Percentiles rank a stretch among this genome's conserved stretches.
Evolutionary conservation across 2,888 invertebrate genomes (phyloP).

Genomic region (Tyria jacobaeae): DNA sequence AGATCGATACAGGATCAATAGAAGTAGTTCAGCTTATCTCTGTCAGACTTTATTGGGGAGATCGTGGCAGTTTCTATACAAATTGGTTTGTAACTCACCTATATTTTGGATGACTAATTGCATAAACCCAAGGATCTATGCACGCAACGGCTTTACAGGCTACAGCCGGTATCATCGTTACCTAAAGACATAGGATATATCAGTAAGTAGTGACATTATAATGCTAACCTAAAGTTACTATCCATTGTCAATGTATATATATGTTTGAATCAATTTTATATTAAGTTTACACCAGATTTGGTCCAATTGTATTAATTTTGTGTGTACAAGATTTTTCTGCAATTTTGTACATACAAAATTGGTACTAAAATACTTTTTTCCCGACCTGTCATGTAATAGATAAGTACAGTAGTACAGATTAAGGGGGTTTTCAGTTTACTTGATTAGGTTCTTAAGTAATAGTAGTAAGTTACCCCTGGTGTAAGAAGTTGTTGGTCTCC

Average conservation of each 20-base stretch:
- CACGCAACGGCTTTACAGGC: constrained; percentile 96
- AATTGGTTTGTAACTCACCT: constrained; percentile 78
- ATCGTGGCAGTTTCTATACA: not conserved
- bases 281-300: too few relatives aligned
- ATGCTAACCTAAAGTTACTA: too few relatives aligned
- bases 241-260: too few relatives aligned
- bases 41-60: too few relatives aligned
- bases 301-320: too few relatives aligned
- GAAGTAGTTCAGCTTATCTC: not conserved
- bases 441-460: not conserved
- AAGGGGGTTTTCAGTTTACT: not conserved
- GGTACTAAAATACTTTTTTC: too few relatives aligned
- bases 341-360: too few relatives aligned
- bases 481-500: constrained; percentile 91
- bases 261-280: too few relatives aligned
- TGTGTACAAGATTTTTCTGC: too few relatives aligned
- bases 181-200: constrained; percentile 59
- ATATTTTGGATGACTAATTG: constrained; percentile 96
- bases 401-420: not conserved
- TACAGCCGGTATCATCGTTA: constrained; percentile 95
- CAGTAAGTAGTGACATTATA: not conserved
- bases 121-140: constrained; percentile 96
- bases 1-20: too few relatives aligned
- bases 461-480: constrained; percentile 84
- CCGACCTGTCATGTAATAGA: too few relatives aligned